Evolutionary conservation across 2,797 vertebrate species (phyloP), one percentile per base, ranked within the genome.

Genomic region (Hydrolagus colliei): DNA sequence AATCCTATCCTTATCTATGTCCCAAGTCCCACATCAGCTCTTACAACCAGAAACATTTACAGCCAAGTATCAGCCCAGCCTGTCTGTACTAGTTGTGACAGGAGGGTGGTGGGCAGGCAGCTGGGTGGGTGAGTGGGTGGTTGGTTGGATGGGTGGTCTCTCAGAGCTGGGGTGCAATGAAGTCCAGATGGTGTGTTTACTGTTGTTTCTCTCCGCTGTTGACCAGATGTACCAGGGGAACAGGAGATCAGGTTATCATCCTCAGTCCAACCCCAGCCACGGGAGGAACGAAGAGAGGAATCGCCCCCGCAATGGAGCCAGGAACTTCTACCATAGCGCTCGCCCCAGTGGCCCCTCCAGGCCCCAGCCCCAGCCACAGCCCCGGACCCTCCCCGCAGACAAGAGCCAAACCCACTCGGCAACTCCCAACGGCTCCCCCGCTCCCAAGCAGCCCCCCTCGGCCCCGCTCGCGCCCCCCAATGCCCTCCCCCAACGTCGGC

Each of bases 401-500:
- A n/a, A 22, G 61, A 84, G 88, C 86, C 91, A 88, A 80, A 73
- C 89, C 59, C 87, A 52, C 72, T 79, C 90, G 88, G 88, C 89
- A 32, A 89, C 90, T 76, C 88, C 86, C 72, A 92, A 84, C 85
- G 92, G 91, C 87, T 87, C 90, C 86, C 87, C 91, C 87, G 85
- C 89, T 88, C 88, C 91, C 72, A 1, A 62, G 86, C 90, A 89
- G 41, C 73, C 90, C 14, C 87, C 86, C 86, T 20, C 88, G 89
- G 87, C 88, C 89, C 88, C 88, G 87, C 90, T 90, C 89, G 89
- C 86, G 18, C 20, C 79, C 85, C 89, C 92, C 76, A 94, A 93
- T 73, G 95, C 95, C 88, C 93, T 97, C 79, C 96, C 96, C 9
- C 97, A 96, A 86, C 93, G 96, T 90, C 95, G 91, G 89, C 95